These are phyloP conservation scores for Neuroscelio doddi DNA, from an alignment of 2,888 invertebrate genomes.

Conservation along the genomic window DNA sequence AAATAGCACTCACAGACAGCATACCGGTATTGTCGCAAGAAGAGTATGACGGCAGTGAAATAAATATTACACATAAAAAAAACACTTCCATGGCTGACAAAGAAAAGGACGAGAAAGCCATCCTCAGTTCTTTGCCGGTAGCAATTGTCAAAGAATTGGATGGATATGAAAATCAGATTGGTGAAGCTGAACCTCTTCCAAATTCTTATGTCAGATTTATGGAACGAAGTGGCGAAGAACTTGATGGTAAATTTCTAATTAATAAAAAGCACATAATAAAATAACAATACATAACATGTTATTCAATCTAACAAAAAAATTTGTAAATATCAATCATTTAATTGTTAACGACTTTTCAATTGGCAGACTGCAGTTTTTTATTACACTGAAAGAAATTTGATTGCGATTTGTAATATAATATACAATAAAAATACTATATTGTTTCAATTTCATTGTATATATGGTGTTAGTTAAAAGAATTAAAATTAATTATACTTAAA, in stretches of 20 bases:
- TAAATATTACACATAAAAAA: conserved; percentile 53
- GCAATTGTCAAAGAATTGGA: conserved; percentile 66
- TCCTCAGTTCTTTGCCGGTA: conserved; percentile 62
- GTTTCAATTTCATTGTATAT: too few species aligned
- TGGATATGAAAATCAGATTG: conserved; percentile 66
- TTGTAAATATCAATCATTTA: too few species aligned
- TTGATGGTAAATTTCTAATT: conserved; percentile 91
- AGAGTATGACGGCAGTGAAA: conserved; percentile 72
- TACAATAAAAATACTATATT: too few species aligned
- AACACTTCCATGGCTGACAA: conserved; percentile 56
- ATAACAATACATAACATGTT: too few species aligned
- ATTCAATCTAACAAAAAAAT: too few species aligned
- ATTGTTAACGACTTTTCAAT: too few species aligned
- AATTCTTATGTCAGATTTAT: conserved; percentile 95
- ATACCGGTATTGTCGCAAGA: conserved; percentile 81
- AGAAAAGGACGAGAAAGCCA: conserved; percentile 66
- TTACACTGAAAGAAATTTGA: too few species aligned
- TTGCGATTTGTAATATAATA: too few species aligned
- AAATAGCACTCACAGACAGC: conserved; percentile 76
- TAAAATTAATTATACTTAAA: too few species aligned
- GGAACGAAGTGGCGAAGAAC: conserved; percentile 93
- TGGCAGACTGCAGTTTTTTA: too few species aligned
- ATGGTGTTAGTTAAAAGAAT: too few species aligned
- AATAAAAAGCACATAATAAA: too few species aligned
- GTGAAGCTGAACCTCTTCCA: conserved; percentile 86